Evolutionary conservation across 2,888 invertebrate species (phyloP).

Genomic region (Priocnemis perturbator): DNA sequence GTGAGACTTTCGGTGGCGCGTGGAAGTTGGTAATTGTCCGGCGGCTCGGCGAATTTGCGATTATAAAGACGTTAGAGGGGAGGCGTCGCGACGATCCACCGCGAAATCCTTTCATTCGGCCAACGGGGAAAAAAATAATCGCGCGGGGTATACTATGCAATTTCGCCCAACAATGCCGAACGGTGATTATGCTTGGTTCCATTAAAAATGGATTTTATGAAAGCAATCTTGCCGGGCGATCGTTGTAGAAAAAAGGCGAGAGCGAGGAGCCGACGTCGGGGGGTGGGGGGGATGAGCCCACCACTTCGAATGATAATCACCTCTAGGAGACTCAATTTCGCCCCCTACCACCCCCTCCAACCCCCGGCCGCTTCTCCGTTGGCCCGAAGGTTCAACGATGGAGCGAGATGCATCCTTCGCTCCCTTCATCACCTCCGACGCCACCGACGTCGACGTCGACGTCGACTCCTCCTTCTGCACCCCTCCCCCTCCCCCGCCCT

Average conservation of each 20-base stretch:
- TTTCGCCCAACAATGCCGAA: conserved; percentile 31
- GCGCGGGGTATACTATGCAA: conserved; percentile 27
- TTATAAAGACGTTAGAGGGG: too few species aligned
- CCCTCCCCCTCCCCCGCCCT: conserved; percentile 38
- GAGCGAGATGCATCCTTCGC: conserved; percentile 57
- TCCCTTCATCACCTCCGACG: conserved; percentile 45
- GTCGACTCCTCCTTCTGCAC: conserved; percentile 29
- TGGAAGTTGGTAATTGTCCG: too few species aligned
- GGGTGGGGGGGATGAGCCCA: conserved; percentile 47
- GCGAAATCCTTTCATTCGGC: too few species aligned
- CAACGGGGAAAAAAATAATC: too few species aligned
- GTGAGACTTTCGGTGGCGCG: too few species aligned
- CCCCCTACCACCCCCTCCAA: conserved; percentile 43
- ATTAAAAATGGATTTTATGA: conserved; percentile 67
- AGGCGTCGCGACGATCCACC: too few species aligned
- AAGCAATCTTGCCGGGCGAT: conserved; percentile 65
- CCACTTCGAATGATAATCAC: conserved; percentile 72
- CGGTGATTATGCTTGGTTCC: conserved; percentile 57
- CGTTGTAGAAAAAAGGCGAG: conserved; percentile 52
- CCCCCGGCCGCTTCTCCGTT: conserved; percentile 39
- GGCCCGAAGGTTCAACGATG: conserved; percentile 59
- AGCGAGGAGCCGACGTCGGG: conserved; percentile 27
- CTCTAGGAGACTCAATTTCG: conserved; percentile 70
- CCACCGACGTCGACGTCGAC: conserved; percentile 31
- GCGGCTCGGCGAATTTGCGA: too few species aligned